Base-by-base conservation (phyloP, 2,888 invertebrate species). In the Tridacna gigas region DNA sequence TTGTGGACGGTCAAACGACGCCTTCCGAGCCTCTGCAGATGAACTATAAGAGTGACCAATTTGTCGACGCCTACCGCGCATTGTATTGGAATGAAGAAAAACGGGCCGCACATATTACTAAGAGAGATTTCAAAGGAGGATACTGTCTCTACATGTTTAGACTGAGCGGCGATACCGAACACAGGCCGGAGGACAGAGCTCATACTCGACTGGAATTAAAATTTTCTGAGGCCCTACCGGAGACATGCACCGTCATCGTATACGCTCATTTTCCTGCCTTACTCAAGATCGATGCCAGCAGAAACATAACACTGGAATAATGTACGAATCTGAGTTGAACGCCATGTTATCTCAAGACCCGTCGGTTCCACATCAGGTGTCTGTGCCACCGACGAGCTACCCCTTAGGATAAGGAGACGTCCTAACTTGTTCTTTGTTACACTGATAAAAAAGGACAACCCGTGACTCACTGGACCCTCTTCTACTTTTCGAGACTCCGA, bases 151-250 rank as follows among this genome's bases (percentile, higher is more conserved):
- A 78, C 67, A 61, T 67, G 0, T 77, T 65, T 26, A 65, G 65
- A 22, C 65, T 15, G 13, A 65, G 26, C 65, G 65, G 65, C 65
- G 65, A 65, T 65, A 65, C 15, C 13, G 13, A 65, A 65, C 2
- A 65, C 26, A 65, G 45, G 48, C 26, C 20, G 51, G 11, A 12
- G 15, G 15, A 79, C n/a, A 79, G 79, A 74, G 79, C 65, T 48
- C 74, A 79, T 51, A 79, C 79, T 22, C 74, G 79, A 18, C 26
- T 79, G 51, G 79, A 79, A 56, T 51, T 79, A 2, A 79, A 79
- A 22, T 79, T 79, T 37, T 47, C 65, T n/a, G n/a, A n/a, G n/a
- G n/a, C n/a, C n/a, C n/a, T n/a, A n/a, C n/a, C n/a, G n/a, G n/a
- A n/a, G n/a, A n/a, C n/a, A n/a, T n/a, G n/a, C n/a, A n/a, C n/a